Conservation (phyloP, 2,113 vertebrate species). For the Psettodes erumei region DNA sequence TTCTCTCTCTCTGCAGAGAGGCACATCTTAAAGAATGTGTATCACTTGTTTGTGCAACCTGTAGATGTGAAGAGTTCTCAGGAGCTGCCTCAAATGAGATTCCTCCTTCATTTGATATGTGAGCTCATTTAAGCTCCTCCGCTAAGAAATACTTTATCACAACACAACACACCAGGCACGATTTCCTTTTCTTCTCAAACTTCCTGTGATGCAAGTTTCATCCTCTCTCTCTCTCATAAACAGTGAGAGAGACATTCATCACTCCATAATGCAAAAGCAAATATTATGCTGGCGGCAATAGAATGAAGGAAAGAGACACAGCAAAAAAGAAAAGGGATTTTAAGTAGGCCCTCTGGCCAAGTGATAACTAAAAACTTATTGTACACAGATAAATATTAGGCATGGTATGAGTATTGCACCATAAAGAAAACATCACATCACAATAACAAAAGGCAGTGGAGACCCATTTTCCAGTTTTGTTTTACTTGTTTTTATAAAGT, state of each 20-base stretch:
- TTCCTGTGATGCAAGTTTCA: slow-evolving; percentile 35
- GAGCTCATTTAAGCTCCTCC: slow-evolving; percentile 45
- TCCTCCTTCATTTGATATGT: slow-evolving; percentile 20
- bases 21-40: slow-evolving; percentile 35
- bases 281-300: neutral
- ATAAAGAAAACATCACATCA: neutral
- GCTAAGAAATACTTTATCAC: slow-evolving; percentile 15
- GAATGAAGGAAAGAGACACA: slow-evolving; percentile 7
- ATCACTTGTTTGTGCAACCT: slow-evolving; percentile 54
- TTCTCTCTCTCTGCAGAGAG: slow-evolving; percentile 34
- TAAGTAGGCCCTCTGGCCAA: neutral
- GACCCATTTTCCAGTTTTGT: neutral
- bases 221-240: slow-evolving; percentile 8
- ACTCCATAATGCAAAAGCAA: slow-evolving; percentile 14
- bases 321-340: neutral
- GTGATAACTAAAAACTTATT: neutral
- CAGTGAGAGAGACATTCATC: slow-evolving; percentile 6
- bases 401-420: neutral
- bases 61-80: slow-evolving; percentile 58
- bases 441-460: neutral
- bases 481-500: no score
- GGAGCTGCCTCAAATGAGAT: slow-evolving; percentile 45
- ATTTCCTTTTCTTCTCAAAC: slow-evolving; percentile 6
- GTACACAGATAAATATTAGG: neutral
- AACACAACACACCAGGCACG: neutral